Base-by-base conservation (phyloP, 2,888 invertebrate species). In the Spatulosminthurus flaviceps region DNA sequence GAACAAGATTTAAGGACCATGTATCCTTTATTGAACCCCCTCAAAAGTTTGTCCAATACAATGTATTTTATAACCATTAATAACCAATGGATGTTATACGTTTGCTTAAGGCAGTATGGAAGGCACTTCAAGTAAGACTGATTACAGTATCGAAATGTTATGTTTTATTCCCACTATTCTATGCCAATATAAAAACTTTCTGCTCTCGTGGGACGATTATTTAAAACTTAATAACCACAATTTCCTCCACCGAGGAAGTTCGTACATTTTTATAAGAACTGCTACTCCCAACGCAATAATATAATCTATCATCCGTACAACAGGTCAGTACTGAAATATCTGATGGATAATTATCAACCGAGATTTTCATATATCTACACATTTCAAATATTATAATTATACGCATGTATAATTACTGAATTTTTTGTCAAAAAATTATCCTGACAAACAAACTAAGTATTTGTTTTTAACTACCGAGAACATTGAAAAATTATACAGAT, bases 101-200 rank as follows among this genome's bases (percentile, higher is more conserved):
- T 42, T 78, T 78, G 77, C 69, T 42, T 78, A 78, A 78, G 78
- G 78, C 78, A 78, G 71, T 71, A 34, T 71, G 78, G 78, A 78
- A 78, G 78, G 78, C 78, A 78, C 78, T 78, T 78, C 41, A 72
- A 78, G 72, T 78, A 26, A 72, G 64, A 71, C 60, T 77, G 28
- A 74, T 74, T 29, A 69, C 28, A 34, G 34, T 69, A 69, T 34
- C n/a, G 69, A 64, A 24, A 26, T 64, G 26, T 64, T 64, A 26
- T 26, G 9, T 64, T 21, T 26, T 64, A 64, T 26, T 64, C 24
- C 64, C 24, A 64, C 26, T 64, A 64, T n/a, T 64, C 26, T n/a
- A 64, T 64, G 26, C n/a, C 24, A 64, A 64, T 64, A 64, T 24
- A 64, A 64, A n/a, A 64, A 51, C 51, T 51, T 51, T 51, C 16